Percentiles rank a stretch among this genome's conserved stretches.
These are phyloP conservation scores for Sminthurinus aureus DNA, from an alignment of 2,888 invertebrate genomes.

Conservation along the genomic window DNA sequence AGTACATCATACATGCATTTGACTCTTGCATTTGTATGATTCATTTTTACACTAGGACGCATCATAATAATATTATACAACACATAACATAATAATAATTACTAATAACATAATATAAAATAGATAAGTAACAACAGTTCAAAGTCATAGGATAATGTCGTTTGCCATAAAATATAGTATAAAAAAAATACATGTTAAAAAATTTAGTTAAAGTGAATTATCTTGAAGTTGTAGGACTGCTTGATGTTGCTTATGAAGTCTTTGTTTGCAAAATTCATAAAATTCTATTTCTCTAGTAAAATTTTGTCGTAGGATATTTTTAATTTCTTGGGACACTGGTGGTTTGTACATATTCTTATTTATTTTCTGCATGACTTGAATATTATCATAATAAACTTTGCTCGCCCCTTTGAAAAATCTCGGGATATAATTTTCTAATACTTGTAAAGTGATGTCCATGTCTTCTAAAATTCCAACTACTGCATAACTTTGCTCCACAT, in stretches of 20 bases:
- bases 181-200: too few species aligned
- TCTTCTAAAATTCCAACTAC: slow-evolving; percentile 90
- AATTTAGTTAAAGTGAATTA: background rate
- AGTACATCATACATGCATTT: background rate
- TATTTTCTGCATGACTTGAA: slow-evolving; percentile 64
- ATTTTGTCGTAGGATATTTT: slow-evolving; percentile 83
- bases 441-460: slow-evolving; percentile 82
- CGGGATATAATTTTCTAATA: slow-evolving; percentile 86
- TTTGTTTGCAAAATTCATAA: slow-evolving; percentile 87
- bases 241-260: slow-evolving; percentile 80
- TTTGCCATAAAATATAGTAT: too few species aligned
- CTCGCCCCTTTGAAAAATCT: slow-evolving; percentile 82
- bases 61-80: too few species aligned
- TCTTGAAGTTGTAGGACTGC: slow-evolving; percentile 63
- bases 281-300: slow-evolving; percentile 91
- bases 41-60: too few species aligned
- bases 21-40: too few species aligned
- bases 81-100: too few species aligned
- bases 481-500: slow-evolving; percentile 85
- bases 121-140: too few species aligned
- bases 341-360: slow-evolving; percentile 89
- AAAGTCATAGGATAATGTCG: too few species aligned
- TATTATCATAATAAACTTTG: slow-evolving; percentile 74
- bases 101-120: too few species aligned
- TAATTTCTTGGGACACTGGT: slow-evolving; percentile 83